These are phyloP conservation scores for Drosophila lacicola DNA, from an alignment of 2,888 invertebrate genomes.

Conservation along the genomic window DNA sequence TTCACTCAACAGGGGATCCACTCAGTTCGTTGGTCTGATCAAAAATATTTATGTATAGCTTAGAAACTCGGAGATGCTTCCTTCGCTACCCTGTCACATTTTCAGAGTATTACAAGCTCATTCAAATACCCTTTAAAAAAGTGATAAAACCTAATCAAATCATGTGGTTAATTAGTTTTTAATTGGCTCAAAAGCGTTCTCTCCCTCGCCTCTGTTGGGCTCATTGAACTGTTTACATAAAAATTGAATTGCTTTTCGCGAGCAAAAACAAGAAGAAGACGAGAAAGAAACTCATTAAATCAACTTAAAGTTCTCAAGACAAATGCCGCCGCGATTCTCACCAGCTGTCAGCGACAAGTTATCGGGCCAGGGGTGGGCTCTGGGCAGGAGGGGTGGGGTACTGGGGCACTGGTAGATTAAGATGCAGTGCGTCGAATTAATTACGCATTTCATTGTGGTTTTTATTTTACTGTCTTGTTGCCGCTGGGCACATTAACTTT, in stretches of 20 bases:
- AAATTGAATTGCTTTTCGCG: slow-evolving; percentile 62
- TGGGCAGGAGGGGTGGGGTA: not conserved
- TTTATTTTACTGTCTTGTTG: slow-evolving; percentile 29
- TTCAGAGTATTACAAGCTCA: not conserved
- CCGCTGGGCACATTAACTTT: slow-evolving; percentile 39
- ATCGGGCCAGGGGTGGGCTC: not conserved
- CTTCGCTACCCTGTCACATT: no score
- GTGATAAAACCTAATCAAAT: slow-evolving; percentile 58
- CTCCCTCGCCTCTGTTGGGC: slow-evolving; percentile 20
- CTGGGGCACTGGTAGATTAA: slow-evolving; percentile 48
- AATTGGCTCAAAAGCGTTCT: slow-evolving; percentile 51
- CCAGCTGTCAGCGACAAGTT: slow-evolving; percentile 43
- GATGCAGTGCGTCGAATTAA: slow-evolving; percentile 71
- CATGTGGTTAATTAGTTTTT: slow-evolving; percentile 63
- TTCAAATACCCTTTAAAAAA: not conserved
- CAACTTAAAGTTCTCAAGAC: slow-evolving; percentile 53
- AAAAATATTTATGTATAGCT: no score
- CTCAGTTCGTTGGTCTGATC: no score
- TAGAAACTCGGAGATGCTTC: no score
- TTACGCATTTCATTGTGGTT: slow-evolving; percentile 63
- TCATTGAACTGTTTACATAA: slow-evolving; percentile 68
- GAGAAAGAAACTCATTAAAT: slow-evolving; percentile 62
- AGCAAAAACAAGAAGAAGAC: slow-evolving; percentile 17
- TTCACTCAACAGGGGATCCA: no score
- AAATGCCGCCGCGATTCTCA: slow-evolving; percentile 45